These are phyloP conservation scores for Anguilla pacifica DNA, from an alignment of 2,797 vertebrate genomes.

Conservation along the genomic window DNA sequence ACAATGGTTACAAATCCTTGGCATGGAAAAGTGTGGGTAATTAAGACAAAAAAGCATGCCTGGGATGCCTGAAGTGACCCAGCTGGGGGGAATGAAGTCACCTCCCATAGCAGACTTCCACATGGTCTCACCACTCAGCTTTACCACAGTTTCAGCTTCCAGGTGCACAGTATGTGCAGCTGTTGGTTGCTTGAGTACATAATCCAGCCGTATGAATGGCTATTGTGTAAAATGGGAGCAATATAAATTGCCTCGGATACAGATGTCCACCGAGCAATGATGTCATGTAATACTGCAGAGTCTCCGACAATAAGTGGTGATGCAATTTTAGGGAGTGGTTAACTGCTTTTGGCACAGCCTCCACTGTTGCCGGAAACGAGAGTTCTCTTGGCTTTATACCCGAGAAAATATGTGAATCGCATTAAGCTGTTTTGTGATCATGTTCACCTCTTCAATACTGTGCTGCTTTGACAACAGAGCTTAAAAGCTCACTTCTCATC, in stretches of 20 bases:
- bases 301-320: background rate
- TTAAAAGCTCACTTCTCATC: background rate
- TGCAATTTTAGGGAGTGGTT: background rate
- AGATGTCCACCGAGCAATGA: background rate
- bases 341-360: background rate
- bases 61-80: background rate
- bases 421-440: background rate
- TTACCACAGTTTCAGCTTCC: background rate
- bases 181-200: background rate
- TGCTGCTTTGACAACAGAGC: background rate
- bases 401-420: background rate
- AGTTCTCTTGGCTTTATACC: background rate
- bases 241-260: background rate
- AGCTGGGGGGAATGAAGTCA: background rate
- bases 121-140: background rate
- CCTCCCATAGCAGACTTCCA: background rate
- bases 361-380: background rate
- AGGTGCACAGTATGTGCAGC: background rate
- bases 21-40: background rate
- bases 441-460: background rate
- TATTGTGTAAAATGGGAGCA: background rate
- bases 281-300: background rate
- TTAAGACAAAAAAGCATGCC: background rate
- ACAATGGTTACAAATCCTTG: background rate
- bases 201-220: background rate